Percentiles rank a stretch among this genome's conserved stretches.
Conservation (phyloP, 1,140 invertebrate genomes). For the Oryctes rhinoceros region DNA sequence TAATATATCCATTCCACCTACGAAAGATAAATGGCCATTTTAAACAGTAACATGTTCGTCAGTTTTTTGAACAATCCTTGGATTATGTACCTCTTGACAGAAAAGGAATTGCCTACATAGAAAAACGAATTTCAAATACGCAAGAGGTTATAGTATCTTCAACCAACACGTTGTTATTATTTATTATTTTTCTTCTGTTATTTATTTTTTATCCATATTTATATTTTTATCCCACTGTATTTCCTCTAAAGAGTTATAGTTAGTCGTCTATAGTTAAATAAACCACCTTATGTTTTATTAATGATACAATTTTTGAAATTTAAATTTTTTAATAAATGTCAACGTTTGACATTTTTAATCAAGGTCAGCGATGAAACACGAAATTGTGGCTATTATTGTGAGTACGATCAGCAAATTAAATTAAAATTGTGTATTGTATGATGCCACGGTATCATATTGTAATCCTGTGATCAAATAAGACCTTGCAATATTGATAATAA, state of each 20-base stretch:
- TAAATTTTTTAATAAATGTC: background rate
- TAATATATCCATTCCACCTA: background rate
- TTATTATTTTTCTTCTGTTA: background rate
- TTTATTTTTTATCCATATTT: background rate
- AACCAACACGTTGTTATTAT: background rate
- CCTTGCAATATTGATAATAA: too few species aligned
- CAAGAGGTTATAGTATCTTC: background rate
- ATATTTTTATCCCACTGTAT: background rate
- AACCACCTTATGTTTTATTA: background rate
- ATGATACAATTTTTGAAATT: background rate
- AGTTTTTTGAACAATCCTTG: background rate
- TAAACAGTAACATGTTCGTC: conserved; percentile 3
- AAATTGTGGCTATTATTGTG: background rate
- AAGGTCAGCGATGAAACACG: background rate
- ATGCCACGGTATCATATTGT: too few species aligned
- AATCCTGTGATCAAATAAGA: too few species aligned
- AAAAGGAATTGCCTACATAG: conserved; percentile 7
- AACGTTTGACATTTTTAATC: conserved; percentile 12
- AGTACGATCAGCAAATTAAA: background rate
- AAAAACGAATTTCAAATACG: background rate
- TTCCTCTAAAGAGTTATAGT: too few species aligned
- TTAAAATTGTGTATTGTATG: background rate
- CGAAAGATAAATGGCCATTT: background rate
- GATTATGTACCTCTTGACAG: background rate
- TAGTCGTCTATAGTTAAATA: too few species aligned